A percentile compares a stretch with the other conserved stretches of the same genome.
Conservation (phyloP, 1,140 invertebrate genomes). For the Delia radicum region DNA sequence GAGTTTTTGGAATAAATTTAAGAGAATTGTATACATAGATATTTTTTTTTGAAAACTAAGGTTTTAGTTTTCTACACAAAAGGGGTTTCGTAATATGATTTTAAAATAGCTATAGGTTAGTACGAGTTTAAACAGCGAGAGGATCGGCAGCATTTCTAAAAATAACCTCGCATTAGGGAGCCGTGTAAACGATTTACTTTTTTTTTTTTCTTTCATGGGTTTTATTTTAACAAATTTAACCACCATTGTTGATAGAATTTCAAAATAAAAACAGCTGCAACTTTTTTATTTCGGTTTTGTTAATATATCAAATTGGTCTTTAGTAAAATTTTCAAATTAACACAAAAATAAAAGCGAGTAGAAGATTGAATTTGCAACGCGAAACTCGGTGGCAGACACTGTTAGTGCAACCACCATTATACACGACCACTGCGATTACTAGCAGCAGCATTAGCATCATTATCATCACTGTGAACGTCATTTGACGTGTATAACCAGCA, state of each 20-base stretch:
- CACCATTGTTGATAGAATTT: not conserved
- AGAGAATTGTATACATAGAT: not conserved
- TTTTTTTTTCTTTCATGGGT: no score
- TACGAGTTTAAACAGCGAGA: constrained; percentile 15
- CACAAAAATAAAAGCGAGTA: not conserved
- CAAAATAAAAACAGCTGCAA: not conserved
- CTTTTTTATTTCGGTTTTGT: no score
- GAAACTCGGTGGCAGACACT: not conserved
- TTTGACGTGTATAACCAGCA: constrained; percentile 11
- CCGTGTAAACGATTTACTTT: not conserved
- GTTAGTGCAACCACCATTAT: not conserved
- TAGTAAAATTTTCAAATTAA: not conserved
- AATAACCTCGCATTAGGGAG: not conserved
- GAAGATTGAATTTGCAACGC: not conserved
- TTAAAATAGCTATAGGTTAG: not conserved
- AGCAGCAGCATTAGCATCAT: not conserved
- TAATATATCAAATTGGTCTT: no score
- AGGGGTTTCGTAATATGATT: not conserved
- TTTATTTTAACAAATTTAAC: not conserved
- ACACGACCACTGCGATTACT: not conserved
- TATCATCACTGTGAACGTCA: not conserved
- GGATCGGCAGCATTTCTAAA: not conserved
- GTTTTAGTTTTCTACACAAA: not conserved
- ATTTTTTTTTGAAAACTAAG: not conserved
- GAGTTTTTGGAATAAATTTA: not conserved